These are phyloP conservation scores for Drosophila seclusa DNA, from an alignment of 2,888 invertebrate species.

Conservation along the genomic window DNA sequence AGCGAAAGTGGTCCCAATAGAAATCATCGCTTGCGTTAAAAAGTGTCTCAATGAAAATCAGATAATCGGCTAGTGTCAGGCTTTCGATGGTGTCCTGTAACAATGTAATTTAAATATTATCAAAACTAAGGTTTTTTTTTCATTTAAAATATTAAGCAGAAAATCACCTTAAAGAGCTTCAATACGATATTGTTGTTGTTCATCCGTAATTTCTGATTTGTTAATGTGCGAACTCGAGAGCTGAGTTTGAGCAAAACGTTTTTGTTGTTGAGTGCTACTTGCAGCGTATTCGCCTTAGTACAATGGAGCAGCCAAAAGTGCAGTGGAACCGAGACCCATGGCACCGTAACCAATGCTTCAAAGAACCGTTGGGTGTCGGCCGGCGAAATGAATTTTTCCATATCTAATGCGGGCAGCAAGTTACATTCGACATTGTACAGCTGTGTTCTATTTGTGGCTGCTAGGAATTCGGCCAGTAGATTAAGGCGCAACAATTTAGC, in stretches of 20 bases:
- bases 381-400: constrained; percentile 44
- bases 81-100: constrained; percentile 44
- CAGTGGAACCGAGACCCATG: constrained; percentile 81
- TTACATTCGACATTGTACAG: constrained; percentile 71
- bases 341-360: constrained; percentile 55
- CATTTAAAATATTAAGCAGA: background rate
- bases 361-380: constrained; percentile 28
- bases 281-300: background rate
- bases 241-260: constrained; percentile 62
- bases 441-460: constrained; percentile 78
- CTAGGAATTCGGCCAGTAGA: constrained; percentile 67
- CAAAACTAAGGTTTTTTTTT: background rate
- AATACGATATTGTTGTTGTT: constrained; percentile 18
- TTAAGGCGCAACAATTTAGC: constrained; percentile 46
- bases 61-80: constrained; percentile 69
- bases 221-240: constrained; percentile 65
- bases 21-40: constrained; percentile 66
- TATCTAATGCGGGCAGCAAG: constrained; percentile 41
- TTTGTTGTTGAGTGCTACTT: constrained; percentile 32
- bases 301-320: constrained; percentile 67
- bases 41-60: constrained; percentile 72
- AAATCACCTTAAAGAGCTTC: constrained; percentile 43
- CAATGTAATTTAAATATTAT: background rate
- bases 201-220: constrained; percentile 65
- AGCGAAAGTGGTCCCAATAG: constrained; percentile 13